phyloP scores from a whole-genome alignment of 2,888 invertebrate species.

The Drosophila trichaetosa region DNA sequence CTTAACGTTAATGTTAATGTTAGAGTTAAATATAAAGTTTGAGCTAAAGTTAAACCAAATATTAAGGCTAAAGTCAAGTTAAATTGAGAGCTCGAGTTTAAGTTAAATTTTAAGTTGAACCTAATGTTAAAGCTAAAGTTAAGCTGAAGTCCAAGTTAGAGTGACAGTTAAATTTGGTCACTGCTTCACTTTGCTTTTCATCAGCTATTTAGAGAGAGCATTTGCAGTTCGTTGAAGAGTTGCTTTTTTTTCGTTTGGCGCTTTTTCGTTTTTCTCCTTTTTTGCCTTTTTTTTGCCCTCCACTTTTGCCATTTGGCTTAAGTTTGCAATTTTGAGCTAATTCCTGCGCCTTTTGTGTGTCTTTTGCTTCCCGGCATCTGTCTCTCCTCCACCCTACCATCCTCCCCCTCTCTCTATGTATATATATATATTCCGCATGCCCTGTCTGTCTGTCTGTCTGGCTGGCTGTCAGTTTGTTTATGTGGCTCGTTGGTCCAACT shows the following conservation, averaged over 20 bases:
- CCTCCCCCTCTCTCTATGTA: conserved; percentile 2
- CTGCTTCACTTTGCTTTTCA: neutral
- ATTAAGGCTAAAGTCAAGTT: neutral
- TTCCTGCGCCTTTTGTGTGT: conserved; percentile 60
- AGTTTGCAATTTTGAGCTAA: conserved; percentile 77
- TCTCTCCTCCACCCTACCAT: neutral
- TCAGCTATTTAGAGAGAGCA: neutral
- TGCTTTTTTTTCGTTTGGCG: neutral
- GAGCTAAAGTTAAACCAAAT: neutral
- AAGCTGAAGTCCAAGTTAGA: neutral
- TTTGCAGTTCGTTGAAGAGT: neutral
- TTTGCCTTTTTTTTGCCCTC: conserved; percentile 9
- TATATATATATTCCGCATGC: neutral
- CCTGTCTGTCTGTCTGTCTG: neutral
- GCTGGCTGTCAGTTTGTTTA: conserved; percentile 20
- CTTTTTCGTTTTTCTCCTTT: neutral
- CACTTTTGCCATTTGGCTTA: conserved; percentile 49
- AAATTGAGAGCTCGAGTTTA: neutral
- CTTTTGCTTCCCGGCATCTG: neutral
- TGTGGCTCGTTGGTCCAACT: conserved; percentile 12
- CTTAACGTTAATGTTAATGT: too few species aligned
- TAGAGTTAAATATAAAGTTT: neutral
- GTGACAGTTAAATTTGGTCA: neutral
- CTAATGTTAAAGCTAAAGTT: neutral
- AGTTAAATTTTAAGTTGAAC: neutral